A percentile compares a stretch with the other conserved stretches of the same genome.
These are phyloP conservation scores for Gerris buenoi DNA, from an alignment of 1,140 invertebrate genomes.

Conservation along the genomic window DNA sequence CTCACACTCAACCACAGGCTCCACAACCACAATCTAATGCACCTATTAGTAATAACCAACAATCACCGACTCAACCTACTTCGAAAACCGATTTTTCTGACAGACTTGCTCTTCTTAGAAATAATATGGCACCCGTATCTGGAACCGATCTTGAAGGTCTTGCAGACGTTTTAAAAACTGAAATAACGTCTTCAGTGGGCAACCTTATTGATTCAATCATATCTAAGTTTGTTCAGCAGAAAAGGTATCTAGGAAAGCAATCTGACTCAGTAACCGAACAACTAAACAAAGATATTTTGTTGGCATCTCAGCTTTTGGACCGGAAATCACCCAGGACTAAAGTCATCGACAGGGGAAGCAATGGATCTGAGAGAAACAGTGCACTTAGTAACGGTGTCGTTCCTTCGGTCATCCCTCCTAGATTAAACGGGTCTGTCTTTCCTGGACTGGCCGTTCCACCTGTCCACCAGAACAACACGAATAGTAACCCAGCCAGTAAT, in stretches of 20 bases:
- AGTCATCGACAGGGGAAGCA: slow-evolving; percentile 47
- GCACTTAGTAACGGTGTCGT: slow-evolving; percentile 18
- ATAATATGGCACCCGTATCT: slow-evolving; percentile 43
- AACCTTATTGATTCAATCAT: slow-evolving; percentile 80
- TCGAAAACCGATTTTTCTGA: slow-evolving; percentile 39
- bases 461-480: slow-evolving; percentile 25
- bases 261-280: slow-evolving; percentile 60
- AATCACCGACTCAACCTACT: slow-evolving; percentile 17
- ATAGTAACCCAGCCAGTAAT: slow-evolving; percentile 27
- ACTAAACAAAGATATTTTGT: slow-evolving; percentile 61
- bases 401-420: slow-evolving; percentile 23
- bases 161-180: slow-evolving; percentile 74
- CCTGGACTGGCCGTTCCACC: slow-evolving; percentile 13
- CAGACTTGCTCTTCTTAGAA: slow-evolving; percentile 45
- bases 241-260: slow-evolving; percentile 56
- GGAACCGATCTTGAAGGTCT: slow-evolving; percentile 68
- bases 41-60: slow-evolving; percentile 9
- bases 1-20: slow-evolving; percentile 33
- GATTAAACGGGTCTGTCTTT: slow-evolving; percentile 36
- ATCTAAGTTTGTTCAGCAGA: slow-evolving; percentile 65
- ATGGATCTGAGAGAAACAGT: slow-evolving; percentile 29
- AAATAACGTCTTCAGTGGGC: slow-evolving; percentile 67
- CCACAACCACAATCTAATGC: slow-evolving; percentile 15
- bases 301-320: slow-evolving; percentile 62
- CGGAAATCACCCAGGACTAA: slow-evolving; percentile 67